Base-by-base conservation (phyloP, 2,888 invertebrate species). In the Sarcophaga rosellei region DNA sequence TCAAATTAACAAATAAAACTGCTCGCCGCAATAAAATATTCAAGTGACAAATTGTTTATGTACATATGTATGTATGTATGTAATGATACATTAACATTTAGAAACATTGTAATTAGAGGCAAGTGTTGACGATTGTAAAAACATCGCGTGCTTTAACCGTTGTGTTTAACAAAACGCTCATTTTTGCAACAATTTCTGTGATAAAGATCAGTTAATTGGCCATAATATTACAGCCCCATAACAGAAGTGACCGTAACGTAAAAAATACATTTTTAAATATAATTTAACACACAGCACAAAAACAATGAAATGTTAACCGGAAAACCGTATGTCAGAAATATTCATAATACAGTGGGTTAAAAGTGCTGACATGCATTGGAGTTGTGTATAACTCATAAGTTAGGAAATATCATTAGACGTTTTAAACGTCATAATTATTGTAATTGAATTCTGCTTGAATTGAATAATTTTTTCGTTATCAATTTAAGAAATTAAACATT, bases 191-290 rank as follows among this genome's bases (percentile, higher is more conserved):
- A 78, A 74, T 59, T 65, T 78, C 21, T 69, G 53, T 89, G 90
- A 90, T 90, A 89, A 89, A 87, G 86, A 90, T 89, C 89, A 86
- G 69, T 73, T 91, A 92, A 92, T 90, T 92, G 91, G 88, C 88
- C 88, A 88, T 91, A 90, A 90, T 88, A 85, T 86, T 87, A 76
- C 17, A 73, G 65, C 20, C 75, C 59, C 25, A 68, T 23, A 78
- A 63, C n/a, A 68, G 17, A 66, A 72, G 47, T 83, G 72, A 74
- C 73, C 73, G 73, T 68, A 63, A 77, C 6, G 20, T n/a, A 57
- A 45, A 53, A 74, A 68, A 35, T 35, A 35, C 82, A 79, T 23
- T 76, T 74, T 15, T 77, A 77, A 77, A 87, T 86, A 88, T 86
- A 88, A 77, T 72, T 81, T 84, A 61, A 87, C 75, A 82, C 78